These are phyloP conservation scores for Pteropus alecto DNA, from an alignment of 2,113 vertebrate species.

Conservation along the genomic window DNA sequence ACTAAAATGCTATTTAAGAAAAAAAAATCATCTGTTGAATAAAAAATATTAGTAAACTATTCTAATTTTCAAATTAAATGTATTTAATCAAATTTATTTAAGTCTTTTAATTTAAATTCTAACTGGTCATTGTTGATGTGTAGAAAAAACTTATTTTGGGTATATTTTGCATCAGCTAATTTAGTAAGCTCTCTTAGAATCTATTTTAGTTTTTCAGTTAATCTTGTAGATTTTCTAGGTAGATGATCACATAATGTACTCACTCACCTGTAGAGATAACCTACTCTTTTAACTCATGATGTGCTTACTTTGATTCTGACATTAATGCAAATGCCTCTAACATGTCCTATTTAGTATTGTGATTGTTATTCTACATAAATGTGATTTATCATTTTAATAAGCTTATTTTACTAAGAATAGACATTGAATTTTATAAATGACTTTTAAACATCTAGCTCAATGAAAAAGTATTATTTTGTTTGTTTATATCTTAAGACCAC, in stretches of 20 bases:
- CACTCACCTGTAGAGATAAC: not conserved
- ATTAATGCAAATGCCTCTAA: not conserved
- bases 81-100: not conserved
- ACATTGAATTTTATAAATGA: not conserved
- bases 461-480: not conserved
- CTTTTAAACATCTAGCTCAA: not conserved
- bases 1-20: not conserved
- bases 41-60: not conserved
- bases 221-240: not conserved
- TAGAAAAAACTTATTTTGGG: not conserved
- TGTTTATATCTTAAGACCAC: not conserved
- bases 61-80: not conserved
- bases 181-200: not conserved
- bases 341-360: not conserved
- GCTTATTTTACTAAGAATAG: not conserved
- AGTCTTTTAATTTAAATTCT: not conserved
- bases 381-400: not conserved
- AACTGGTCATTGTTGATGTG: not conserved
- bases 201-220: not conserved
- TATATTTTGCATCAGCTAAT: not conserved
- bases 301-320: not conserved
- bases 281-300: not conserved
- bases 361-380: not conserved
- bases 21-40: not conserved
- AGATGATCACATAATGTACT: not conserved